Evolutionary conservation across 2,888 invertebrate species (phyloP).

Genomic region (Cephus runcator): DNA sequence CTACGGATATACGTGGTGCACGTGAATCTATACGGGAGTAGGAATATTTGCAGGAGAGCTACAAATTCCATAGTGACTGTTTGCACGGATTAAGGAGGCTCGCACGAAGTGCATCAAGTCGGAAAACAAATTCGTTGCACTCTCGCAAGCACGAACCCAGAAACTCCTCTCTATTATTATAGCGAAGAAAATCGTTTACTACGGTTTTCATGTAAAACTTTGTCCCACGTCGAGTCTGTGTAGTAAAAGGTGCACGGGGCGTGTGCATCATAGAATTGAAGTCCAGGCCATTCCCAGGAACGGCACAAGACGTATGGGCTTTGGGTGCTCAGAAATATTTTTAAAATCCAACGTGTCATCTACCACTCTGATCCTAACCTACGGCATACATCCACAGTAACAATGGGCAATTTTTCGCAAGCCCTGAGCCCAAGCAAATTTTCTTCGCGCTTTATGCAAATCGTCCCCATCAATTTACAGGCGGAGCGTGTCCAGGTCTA

Average conservation of each 20-base stretch:
- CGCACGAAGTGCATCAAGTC: not conserved
- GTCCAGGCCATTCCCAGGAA: not conserved
- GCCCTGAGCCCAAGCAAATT: not conserved
- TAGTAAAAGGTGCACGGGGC: not conserved
- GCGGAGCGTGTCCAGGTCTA: not conserved
- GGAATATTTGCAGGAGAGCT: not conserved
- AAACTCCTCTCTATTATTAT: not conserved
- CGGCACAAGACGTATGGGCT: not conserved
- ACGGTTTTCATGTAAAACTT: not conserved
- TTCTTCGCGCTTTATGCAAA: conserved; percentile 5
- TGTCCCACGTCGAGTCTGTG: not conserved
- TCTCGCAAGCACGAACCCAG: not conserved
- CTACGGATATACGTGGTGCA: not conserved
- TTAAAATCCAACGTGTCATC: not conserved
- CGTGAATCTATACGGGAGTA: not conserved
- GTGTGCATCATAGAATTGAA: not conserved
- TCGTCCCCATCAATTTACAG: not conserved
- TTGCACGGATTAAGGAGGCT: not conserved
- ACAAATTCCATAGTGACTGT: not conserved
- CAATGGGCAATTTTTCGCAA: not conserved
- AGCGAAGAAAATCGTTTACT: not conserved
- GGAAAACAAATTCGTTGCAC: not conserved
- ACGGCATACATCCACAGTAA: not conserved
- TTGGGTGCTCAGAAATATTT: not conserved
- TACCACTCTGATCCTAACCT: not conserved